Base-by-base conservation (phyloP, 1,140 invertebrate species). In the Saccostrea glomerata region DNA sequence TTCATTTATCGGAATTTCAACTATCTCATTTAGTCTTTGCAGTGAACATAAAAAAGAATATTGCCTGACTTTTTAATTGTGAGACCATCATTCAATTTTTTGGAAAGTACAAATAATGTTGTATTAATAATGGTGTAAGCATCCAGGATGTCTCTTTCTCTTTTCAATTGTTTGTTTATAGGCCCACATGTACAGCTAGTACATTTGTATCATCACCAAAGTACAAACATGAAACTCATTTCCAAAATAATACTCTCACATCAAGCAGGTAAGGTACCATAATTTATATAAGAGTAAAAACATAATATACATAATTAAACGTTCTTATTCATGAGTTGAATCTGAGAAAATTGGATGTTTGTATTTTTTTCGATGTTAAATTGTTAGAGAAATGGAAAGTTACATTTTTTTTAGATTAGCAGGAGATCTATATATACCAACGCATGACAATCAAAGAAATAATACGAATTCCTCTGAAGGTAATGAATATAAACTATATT, bases 171-270 rank as follows among this genome's bases (percentile, higher is more conserved):
- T n/a, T n/a, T 47, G 6, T 47, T 84, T 55, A n/a, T 23, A 87
- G 86, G 86, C 2, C 86, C 86, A n/a, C n/a, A n/a, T n/a, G n/a
- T n/a, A 30, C 70, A 82, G 86, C 70, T 87, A 25, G 86, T 87
- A n/a, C n/a, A n/a, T n/a, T n/a, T n/a, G n/a, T n/a, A 6, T 87
- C 86, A 11, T 25, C 86, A 30, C 86, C 86, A 82, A 54, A 82
- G 2, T 87, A 87, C 56, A 82, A 23, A 30, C 25, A 87, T 58
- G 86, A 87, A 82, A 87, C 30, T 15, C 23, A 20, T 36, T 40
- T 47, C 17, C 20, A 82, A 84, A 84, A 58, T 20, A 40, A 40
- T 55, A 84, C 36, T n/a, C 54, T 1, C n/a, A 23, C 12, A 58
- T 11, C 13, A 15, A 25, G n/a, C 47, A 73, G 70, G 70, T 73